phyloP scores from a whole-genome alignment of 2,797 vertebrate species.

The Uromys caudimaculatus region DNA sequence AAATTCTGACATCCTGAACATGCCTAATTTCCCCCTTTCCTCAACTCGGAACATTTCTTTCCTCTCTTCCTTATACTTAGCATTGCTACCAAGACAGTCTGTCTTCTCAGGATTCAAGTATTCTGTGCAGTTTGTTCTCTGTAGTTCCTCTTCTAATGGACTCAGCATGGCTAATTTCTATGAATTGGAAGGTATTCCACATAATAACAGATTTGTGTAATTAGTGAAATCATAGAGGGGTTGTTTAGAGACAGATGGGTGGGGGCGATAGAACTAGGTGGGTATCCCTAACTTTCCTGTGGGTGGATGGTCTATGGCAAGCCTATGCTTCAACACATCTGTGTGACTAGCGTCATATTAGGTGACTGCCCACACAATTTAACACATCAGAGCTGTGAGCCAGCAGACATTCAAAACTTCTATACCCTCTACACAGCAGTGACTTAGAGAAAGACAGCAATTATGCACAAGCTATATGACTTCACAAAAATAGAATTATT shows the following conservation, averaged over 20 bases:
- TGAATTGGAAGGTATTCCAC: neutral
- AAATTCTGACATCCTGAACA: neutral
- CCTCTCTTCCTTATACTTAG: fast-evolving
- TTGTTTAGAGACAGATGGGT: neutral
- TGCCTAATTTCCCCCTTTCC: neutral
- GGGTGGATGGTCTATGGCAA: neutral
- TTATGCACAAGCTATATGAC: neutral
- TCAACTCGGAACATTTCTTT: neutral
- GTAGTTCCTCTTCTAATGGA: neutral
- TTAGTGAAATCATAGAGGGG: neutral
- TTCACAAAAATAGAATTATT: neutral
- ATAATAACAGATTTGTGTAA: neutral
- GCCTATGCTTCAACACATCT: neutral
- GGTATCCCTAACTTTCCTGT: neutral
- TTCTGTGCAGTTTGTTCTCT: neutral
- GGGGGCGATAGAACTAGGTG: neutral
- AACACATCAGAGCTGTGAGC: neutral
- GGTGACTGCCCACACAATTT: neutral
- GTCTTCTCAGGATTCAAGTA: neutral
- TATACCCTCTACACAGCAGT: neutral
- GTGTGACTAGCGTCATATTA: neutral
- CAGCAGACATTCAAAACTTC: neutral
- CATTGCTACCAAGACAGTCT: neutral
- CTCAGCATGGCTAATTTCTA: neutral
- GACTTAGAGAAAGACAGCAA: neutral